These are phyloP conservation scores for Nebria ingens DNA, from an alignment of 1,140 invertebrate species.

Conservation along the genomic window DNA sequence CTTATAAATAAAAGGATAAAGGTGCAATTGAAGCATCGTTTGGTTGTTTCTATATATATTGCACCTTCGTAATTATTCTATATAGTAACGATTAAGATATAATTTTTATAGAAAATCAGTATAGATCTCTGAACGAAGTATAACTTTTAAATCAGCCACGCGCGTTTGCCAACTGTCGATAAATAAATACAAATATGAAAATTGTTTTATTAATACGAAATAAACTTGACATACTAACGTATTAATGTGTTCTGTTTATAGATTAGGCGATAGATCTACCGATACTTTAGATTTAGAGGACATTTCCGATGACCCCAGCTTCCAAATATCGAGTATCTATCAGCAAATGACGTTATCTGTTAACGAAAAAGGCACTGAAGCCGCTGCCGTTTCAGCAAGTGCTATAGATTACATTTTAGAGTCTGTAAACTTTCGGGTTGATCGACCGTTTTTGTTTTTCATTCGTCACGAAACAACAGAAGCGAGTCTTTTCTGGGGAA, in stretches of 20 bases:
- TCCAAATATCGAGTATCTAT: constrained; percentile 22
- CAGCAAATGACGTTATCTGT: constrained; percentile 37
- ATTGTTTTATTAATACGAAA: too few relatives aligned
- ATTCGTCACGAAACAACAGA: constrained; percentile 49
- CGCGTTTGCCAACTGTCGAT: too few relatives aligned
- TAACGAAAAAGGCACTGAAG: constrained; percentile 59
- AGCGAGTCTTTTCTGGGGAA: constrained; percentile 54
- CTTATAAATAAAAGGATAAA: too few relatives aligned
- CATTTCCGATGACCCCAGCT: neutral
- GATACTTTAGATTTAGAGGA: neutral
- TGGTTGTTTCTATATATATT: too few relatives aligned
- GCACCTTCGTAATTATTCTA: too few relatives aligned
- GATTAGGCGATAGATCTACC: neutral
- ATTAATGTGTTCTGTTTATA: neutral
- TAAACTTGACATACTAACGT: too few relatives aligned
- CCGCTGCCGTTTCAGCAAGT: constrained; percentile 53
- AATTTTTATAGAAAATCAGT: too few relatives aligned
- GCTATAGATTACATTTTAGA: constrained; percentile 33
- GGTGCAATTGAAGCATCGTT: too few relatives aligned
- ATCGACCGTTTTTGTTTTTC: constrained; percentile 62
- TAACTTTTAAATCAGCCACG: neutral
- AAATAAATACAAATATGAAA: too few relatives aligned
- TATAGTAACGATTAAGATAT: too few relatives aligned
- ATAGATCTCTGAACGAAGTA: neutral
- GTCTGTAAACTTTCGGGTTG: constrained; percentile 30